phyloP scores from a whole-genome alignment of 2,888 invertebrate species.

The Mythimna ferrago region DNA sequence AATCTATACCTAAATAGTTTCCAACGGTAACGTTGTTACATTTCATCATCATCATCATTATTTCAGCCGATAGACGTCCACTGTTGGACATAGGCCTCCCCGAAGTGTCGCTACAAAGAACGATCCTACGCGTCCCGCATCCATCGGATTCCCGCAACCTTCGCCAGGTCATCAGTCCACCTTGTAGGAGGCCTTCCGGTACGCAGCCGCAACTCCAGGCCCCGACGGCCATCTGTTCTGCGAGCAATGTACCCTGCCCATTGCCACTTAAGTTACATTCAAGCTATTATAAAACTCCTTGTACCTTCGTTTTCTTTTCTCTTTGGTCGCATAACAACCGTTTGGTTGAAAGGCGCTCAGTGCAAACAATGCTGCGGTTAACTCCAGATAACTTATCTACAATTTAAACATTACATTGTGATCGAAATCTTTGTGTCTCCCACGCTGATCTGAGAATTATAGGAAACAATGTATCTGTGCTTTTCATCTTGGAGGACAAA shows the following conservation, averaged over 20 bases:
- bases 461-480: conserved; percentile 32
- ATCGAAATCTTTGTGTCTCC: conserved; percentile 50
- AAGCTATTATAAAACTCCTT: not conserved
- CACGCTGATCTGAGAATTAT: conserved; percentile 32
- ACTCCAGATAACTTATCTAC: conserved; percentile 22
- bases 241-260: no score
- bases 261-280: not conserved
- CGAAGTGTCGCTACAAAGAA: no score
- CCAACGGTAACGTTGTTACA: not conserved
- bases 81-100: no score
- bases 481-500: conserved; percentile 39
- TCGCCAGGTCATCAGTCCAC: no score
- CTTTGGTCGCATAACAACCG: conserved; percentile 1
- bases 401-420: conserved; percentile 33
- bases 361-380: conserved; percentile 37
- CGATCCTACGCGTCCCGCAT: no score
- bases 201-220: no score
- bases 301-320: conserved; percentile 9
- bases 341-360: conserved; percentile 21
- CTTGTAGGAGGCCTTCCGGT: no score
- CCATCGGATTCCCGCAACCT: no score
- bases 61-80: no score
- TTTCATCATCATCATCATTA: no score
- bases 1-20: not conserved
- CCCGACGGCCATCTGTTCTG: no score